Evolutionary conservation across 2,888 invertebrate species (phyloP), one percentile per base, ranked within the genome.

Genomic region (Agonum fuliginosum): DNA sequence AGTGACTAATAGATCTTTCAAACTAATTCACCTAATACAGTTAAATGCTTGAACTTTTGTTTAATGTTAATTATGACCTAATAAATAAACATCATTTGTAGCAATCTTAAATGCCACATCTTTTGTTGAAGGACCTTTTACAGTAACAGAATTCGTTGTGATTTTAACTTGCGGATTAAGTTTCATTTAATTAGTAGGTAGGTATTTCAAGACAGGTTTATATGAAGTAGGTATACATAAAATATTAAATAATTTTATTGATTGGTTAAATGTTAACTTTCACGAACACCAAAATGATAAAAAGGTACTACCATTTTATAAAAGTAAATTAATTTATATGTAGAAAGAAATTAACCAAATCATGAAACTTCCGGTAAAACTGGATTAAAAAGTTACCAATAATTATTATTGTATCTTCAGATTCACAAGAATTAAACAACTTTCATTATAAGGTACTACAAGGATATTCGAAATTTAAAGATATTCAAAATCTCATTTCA

Each of bases 191-290:
- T 67, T 67, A 20, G 41, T 20, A n/a, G n/a, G n/a, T n/a, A n/a
- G n/a, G 67, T 67, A 67, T 67, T 30, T 67, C 37, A 22, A 20
- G 20, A 6, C 41, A 10, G 37, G 19, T 37, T 67, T 41, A 67
- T 1, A 4, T 37, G 22, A 6, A 37, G 37, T 37, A 24, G 4
- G 22, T 24, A 54, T 24, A 10, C n/a, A 54, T 54, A 72, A 72
- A 19, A 37, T 72, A 37, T 51, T 72, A 72, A 72, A 72, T 54
- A 72, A 54, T 72, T 51, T 72, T 72, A 72, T 72, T 72, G 34
- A 51, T 72, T 54, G 43, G 22, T 22, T 22, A 20, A 43, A n/a
- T 69, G 69, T 46, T 24, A 69, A 69, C 69, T 69, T 69, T 69
- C 69, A 69, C 69, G 43, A 43, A 10, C n/a, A 12, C 12, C 8